These are phyloP conservation scores for Eulacestoma nigropectus DNA, from an alignment of 2,113 vertebrate genomes.

Conservation along the genomic window DNA sequence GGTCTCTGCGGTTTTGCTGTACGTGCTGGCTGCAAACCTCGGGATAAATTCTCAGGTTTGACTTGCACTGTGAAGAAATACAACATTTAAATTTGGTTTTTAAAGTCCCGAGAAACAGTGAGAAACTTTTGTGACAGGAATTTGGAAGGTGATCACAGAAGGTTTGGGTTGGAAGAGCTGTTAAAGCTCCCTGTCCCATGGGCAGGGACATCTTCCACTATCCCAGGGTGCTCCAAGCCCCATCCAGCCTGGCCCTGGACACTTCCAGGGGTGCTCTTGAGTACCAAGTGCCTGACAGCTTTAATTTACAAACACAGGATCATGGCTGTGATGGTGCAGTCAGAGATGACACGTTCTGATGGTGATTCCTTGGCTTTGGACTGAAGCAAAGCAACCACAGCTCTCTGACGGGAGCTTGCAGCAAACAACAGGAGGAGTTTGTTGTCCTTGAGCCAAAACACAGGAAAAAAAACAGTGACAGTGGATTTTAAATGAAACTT, in stretches of 20 bases:
- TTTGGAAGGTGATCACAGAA: not conserved
- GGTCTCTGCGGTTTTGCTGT: not conserved
- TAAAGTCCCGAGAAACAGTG: not conserved
- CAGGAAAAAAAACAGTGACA: not conserved
- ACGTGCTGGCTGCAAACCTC: not conserved
- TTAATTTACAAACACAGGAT: not conserved
- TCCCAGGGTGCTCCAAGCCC: not conserved
- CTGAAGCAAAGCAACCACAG: not conserved
- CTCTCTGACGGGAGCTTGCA: not conserved
- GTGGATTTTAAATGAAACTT: not conserved
- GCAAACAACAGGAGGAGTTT: not conserved
- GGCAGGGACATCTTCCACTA: not conserved
- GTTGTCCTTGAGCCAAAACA: not conserved
- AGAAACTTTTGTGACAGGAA: not conserved
- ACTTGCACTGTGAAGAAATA: not conserved
- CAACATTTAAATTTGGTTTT: not conserved
- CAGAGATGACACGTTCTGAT: not conserved
- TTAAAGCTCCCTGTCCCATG: not conserved
- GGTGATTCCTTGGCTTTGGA: not conserved
- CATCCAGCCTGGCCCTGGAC: not conserved
- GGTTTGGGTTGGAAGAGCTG: not conserved
- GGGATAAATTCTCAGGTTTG: not conserved
- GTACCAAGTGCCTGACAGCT: not conserved
- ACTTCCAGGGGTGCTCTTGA: not conserved
- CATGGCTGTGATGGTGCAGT: accelerated